These are phyloP conservation scores for Benthosema pterotum DNA, from an alignment of 2,797 vertebrate species.

Conservation along the genomic window DNA sequence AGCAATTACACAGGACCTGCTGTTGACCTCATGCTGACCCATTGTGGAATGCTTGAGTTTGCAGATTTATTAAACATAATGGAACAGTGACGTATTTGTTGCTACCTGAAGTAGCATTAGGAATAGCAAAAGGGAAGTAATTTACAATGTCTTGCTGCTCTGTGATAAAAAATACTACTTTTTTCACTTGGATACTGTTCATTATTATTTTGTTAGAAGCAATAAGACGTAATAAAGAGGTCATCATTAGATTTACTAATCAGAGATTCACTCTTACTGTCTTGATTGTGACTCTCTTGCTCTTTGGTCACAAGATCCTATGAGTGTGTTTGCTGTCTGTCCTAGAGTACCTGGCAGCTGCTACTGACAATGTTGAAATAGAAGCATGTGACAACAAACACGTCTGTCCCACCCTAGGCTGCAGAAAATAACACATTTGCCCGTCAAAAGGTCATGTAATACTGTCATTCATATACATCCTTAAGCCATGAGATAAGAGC, in stretches of 20 bases:
- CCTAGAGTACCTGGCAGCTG: slow-evolving; percentile 45
- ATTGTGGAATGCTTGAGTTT: slow-evolving; percentile 17
- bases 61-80: slow-evolving; percentile 21
- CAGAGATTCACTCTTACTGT: too few relatives aligned
- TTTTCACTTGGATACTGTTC: too few relatives aligned
- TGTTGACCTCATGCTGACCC: slow-evolving; percentile 18
- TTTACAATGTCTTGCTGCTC: too few relatives aligned
- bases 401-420: slow-evolving; percentile 3
- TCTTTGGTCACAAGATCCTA: slow-evolving; percentile 34
- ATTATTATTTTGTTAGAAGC: too few relatives aligned
- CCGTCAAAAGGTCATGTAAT: too few relatives aligned
- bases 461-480: slow-evolving; percentile 5
- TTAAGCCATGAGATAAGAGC: slow-evolving; percentile 4
- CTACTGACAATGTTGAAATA: slow-evolving; percentile 40
- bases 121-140: too few relatives aligned
- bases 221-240: background rate
- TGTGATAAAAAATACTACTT: too few relatives aligned
- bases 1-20: slow-evolving; percentile 30
- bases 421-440: too few relatives aligned
- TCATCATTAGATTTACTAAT: slow-evolving; percentile 6
- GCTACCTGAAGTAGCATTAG: background rate
- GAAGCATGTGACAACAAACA: slow-evolving; percentile 42
- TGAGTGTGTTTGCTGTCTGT: slow-evolving; percentile 33
- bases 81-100: slow-evolving; percentile 42
- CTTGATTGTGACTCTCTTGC: too few relatives aligned